phyloP scores from a whole-genome alignment of 2,888 invertebrate genomes.

The Osmoderma eremita region DNA sequence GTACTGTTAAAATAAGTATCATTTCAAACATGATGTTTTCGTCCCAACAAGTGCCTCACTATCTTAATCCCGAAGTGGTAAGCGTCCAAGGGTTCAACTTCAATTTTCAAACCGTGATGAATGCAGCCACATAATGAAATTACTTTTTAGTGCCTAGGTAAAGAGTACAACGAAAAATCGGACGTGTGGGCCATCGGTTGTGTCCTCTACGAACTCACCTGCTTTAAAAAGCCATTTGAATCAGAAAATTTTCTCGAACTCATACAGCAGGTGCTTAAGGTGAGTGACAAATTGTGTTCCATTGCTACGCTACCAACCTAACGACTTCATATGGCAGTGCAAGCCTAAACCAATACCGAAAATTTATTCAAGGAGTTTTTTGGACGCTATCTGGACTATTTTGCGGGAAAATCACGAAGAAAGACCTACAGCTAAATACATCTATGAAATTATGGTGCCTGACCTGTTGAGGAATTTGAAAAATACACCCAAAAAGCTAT shows the following conservation, averaged over 20 bases:
- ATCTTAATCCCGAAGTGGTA: conserved; percentile 80
- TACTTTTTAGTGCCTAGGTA: conserved; percentile 78
- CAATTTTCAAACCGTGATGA: conserved; percentile 4
- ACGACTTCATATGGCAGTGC: conserved; percentile 63
- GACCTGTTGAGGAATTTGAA: conserved; percentile 57
- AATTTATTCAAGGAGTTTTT: conserved; percentile 72
- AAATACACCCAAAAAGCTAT: conserved; percentile 39
- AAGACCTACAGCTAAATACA: conserved; percentile 72
- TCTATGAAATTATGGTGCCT: conserved; percentile 67
- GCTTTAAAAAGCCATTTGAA: conserved; percentile 77
- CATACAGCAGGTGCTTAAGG: conserved; percentile 78
- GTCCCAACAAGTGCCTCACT: conserved; percentile 77
- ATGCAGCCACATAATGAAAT: conserved; percentile 27
- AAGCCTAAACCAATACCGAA: conserved; percentile 74
- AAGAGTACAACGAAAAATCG: conserved; percentile 79
- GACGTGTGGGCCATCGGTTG: conserved; percentile 84
- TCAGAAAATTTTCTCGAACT: conserved; percentile 77
- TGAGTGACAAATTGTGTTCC: conserved; percentile 50
- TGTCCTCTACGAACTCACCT: conserved; percentile 79
- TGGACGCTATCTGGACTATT: conserved; percentile 70
- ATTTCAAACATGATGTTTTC: conserved; percentile 74
- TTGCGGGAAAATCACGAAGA: conserved; percentile 71
- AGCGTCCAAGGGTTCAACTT: conserved; percentile 41
- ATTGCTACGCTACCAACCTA: conserved; percentile 1
- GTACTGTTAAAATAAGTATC: conserved; percentile 76